Percentiles rank a stretch among this genome's conserved stretches.
These are phyloP conservation scores for Meteorus sp. DNA, from an alignment of 1,140 invertebrate species.

Conservation along the genomic window DNA sequence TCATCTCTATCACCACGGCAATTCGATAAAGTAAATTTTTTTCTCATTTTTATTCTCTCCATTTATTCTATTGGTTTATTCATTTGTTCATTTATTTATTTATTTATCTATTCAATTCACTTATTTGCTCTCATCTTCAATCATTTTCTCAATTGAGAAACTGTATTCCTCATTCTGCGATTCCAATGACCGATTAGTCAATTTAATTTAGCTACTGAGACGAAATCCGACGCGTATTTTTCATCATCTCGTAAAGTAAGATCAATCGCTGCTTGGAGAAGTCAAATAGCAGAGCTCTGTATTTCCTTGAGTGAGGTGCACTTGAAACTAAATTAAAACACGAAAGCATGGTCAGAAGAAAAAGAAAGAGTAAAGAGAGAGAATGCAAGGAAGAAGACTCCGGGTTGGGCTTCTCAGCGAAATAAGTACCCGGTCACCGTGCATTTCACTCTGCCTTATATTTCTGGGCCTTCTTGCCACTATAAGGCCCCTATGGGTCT, in stretches of 20 bases:
- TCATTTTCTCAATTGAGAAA: too few relatives aligned
- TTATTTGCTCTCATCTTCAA: too few relatives aligned
- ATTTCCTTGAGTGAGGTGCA: background rate
- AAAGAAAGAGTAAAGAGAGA: background rate
- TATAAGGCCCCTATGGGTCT: constrained; percentile 14
- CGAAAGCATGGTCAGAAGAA: background rate
- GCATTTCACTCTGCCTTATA: constrained; percentile 2
- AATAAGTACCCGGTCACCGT: background rate
- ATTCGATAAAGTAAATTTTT: constrained; percentile 19
- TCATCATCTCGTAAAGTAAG: constrained; percentile 1
- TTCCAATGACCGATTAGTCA: background rate
- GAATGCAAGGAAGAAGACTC: background rate
- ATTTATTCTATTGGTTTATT: too few relatives aligned
- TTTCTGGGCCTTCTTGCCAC: constrained; percentile 13
- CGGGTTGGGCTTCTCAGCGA: background rate
- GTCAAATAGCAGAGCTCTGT: background rate
- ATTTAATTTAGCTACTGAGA: background rate
- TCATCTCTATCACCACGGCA: constrained; percentile 34
- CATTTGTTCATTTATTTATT: too few relatives aligned
- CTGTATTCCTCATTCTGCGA: too few relatives aligned
- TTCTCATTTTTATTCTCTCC: too few relatives aligned
- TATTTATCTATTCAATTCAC: too few relatives aligned
- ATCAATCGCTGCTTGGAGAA: constrained; percentile 6
- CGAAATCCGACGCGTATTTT: constrained; percentile 11
- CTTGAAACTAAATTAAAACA: constrained; percentile 10